Evolutionary conservation across 2,888 invertebrate species (phyloP).

Genomic region (Rhaphigaster nebulosa): DNA sequence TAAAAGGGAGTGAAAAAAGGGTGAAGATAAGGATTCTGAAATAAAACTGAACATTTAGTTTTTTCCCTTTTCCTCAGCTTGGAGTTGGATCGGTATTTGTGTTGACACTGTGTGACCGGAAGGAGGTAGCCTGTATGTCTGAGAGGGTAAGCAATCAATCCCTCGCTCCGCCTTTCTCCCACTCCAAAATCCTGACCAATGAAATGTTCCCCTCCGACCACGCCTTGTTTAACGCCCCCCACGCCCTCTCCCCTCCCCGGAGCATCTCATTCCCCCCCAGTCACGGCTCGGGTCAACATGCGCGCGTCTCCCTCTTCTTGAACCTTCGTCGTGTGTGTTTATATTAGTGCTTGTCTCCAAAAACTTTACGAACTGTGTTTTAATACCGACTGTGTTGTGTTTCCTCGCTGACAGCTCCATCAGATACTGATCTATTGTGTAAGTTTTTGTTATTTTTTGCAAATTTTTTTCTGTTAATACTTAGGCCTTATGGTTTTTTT

Average conservation of each 20-base stretch:
- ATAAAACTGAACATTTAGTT: conserved; percentile 51
- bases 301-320: conserved; percentile 46
- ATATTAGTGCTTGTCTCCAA: conserved; percentile 24
- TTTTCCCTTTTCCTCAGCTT: conserved; percentile 48
- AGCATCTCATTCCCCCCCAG: conserved; percentile 52
- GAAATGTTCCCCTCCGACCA: background rate
- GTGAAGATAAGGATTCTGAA: conserved; percentile 44
- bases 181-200: background rate
- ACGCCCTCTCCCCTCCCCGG: conserved; percentile 48
- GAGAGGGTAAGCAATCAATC: conserved; percentile 55
- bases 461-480: background rate
- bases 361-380: conserved; percentile 48
- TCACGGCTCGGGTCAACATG: conserved; percentile 6
- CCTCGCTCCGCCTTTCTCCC: conserved; percentile 6
- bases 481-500: background rate
- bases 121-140: conserved; percentile 50
- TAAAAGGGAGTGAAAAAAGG: background rate
- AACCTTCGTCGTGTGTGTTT: conserved; percentile 55
- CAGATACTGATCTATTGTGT: conserved; percentile 32
- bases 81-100: conserved; percentile 48
- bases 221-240: conserved; percentile 11
- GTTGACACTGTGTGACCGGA: conserved; percentile 56
- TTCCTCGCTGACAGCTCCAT: conserved; percentile 18
- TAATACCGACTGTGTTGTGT: conserved; percentile 51
- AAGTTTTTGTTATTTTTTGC: background rate